Conservation (phyloP, 2,888 invertebrate species). For the Pyrocoelia pectoralis region DNA sequence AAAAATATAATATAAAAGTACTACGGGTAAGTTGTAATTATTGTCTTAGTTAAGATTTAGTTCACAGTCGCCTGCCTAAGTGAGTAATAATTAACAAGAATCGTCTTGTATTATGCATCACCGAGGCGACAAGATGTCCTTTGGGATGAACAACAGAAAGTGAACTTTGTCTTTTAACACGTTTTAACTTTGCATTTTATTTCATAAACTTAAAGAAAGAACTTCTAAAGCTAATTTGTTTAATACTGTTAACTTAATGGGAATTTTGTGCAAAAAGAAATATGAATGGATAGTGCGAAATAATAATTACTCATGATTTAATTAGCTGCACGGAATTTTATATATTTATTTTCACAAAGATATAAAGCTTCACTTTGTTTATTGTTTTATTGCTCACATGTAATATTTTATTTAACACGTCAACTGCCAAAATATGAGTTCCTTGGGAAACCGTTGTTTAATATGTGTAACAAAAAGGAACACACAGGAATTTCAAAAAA, state of each 20-base stretch:
- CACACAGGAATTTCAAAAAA: no score
- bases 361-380: no score
- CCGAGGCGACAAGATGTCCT: slow-evolving; percentile 51
- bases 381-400: no score
- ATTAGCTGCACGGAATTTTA: no score
- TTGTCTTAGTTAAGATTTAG: slow-evolving; percentile 50
- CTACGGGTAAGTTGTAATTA: slow-evolving; percentile 42
- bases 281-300: no score
- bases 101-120: slow-evolving; percentile 48
- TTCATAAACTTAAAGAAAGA: slow-evolving; percentile 27
- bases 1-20: slow-evolving; percentile 9
- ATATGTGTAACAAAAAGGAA: no score
- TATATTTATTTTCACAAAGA: no score
- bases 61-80: slow-evolving; percentile 46
- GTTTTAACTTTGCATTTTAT: slow-evolving; percentile 44
- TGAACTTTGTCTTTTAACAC: slow-evolving; percentile 43
- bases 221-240: slow-evolving; percentile 32
- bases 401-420: no score
- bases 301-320: no score
- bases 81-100: slow-evolving; percentile 49
- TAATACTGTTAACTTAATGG: slow-evolving; percentile 16
- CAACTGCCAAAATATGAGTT: no score
- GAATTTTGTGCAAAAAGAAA: no score
- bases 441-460: no score
- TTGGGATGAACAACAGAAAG: slow-evolving; percentile 40